Conservation (phyloP, 2,113 vertebrate species). For the Pedionomus torquatus region DNA sequence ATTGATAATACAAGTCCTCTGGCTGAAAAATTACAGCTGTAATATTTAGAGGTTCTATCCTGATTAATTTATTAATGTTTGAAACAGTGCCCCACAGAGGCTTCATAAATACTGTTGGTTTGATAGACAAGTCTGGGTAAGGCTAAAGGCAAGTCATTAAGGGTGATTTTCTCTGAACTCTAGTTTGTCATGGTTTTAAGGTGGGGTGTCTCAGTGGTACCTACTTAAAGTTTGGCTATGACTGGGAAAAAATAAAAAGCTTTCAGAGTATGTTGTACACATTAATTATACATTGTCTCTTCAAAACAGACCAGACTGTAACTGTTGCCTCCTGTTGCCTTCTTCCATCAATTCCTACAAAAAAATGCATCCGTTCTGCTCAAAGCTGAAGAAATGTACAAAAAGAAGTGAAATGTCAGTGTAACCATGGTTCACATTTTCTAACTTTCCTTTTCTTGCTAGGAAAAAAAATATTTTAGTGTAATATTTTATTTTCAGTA, state of each 20-base stretch:
- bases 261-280: background rate
- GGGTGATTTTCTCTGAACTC: background rate
- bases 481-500: background rate
- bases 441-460: background rate
- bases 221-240: background rate
- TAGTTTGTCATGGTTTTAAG: background rate
- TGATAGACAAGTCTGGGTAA: background rate
- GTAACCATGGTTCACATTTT: background rate
- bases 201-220: fast-evolving
- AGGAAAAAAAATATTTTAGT: background rate
- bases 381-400: background rate
- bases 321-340: background rate
- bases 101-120: background rate
- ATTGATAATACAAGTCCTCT: background rate
- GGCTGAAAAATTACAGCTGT: background rate
- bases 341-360: background rate
- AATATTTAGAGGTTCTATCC: background rate
- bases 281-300: background rate
- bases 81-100: background rate
- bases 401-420: background rate
- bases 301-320: background rate
- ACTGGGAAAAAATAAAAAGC: background rate
- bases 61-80: background rate
- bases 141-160: background rate
- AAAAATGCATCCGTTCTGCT: background rate